Conservation (phyloP, 2,888 invertebrate species). For the Dendrolimus pini region DNA sequence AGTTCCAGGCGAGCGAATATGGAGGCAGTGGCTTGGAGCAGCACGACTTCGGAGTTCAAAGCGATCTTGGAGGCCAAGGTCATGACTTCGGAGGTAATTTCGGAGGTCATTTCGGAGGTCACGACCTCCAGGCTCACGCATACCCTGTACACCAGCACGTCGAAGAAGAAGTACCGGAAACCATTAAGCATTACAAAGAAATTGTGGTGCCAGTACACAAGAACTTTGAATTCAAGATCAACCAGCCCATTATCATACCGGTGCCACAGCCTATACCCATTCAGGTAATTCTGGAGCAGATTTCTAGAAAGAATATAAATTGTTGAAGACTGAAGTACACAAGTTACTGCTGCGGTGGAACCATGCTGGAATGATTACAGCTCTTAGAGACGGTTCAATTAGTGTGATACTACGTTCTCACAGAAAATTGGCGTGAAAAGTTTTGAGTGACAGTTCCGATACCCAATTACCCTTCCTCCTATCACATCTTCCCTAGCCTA, state of each 20-base stretch:
- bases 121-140: conserved; percentile 56
- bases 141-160: conserved; percentile 80
- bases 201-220: conserved; percentile 80
- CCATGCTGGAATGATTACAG: no score
- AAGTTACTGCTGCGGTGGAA: no score
- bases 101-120: conserved; percentile 46
- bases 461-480: no score
- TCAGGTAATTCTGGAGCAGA: conserved; percentile 45
- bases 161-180: conserved; percentile 81
- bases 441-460: no score
- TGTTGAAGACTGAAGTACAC: no score
- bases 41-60: conserved; percentile 25
- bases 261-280: conserved; percentile 82
- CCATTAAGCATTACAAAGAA: conserved; percentile 82
- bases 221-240: conserved; percentile 76
- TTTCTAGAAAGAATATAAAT: no score
- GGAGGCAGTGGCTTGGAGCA: conserved; percentile 33
- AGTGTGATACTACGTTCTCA: no score
- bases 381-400: no score
- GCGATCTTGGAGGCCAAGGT: conserved; percentile 6
- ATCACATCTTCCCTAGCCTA: no score
- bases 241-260: conserved; percentile 75
- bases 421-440: no score
- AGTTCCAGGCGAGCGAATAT: conserved; percentile 59
- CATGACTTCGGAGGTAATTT: conserved; percentile 28